Conservation (phyloP, 2,797 vertebrate genomes). For the Philypnodon macrostomus region DNA sequence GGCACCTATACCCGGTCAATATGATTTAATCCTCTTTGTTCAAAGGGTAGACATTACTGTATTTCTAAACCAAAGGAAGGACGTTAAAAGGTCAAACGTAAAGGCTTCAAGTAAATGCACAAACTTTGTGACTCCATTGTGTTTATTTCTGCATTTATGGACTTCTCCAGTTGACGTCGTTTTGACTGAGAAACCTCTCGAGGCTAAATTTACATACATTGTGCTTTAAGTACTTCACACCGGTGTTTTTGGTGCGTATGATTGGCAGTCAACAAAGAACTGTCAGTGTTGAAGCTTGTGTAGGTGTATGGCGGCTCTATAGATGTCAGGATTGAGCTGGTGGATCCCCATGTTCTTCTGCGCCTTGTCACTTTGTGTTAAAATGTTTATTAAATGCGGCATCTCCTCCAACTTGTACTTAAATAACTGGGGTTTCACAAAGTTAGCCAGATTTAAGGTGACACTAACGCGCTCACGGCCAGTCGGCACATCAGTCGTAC, state of each 20-base stretch:
- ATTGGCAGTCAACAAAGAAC: conserved; percentile 38
- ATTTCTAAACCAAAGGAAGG: too few relatives aligned
- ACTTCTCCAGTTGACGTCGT: conserved; percentile 2
- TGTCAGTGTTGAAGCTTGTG: conserved; percentile 45
- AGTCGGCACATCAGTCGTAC: conserved; percentile 26
- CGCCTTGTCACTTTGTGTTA: conserved; percentile 61
- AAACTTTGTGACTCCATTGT: too few relatives aligned
- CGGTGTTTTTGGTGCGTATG: conserved; percentile 31
- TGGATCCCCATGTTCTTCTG: conserved; percentile 11
- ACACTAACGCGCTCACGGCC: conserved; percentile 48
- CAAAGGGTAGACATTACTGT: too few relatives aligned
- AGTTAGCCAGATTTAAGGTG: conserved; percentile 50
- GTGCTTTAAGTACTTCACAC: conserved; percentile 11
- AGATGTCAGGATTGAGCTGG: conserved; percentile 45
- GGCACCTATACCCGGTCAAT: too few relatives aligned
- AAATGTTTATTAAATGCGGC: conserved; percentile 49
- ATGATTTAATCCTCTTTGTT: too few relatives aligned
- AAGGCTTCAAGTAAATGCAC: too few relatives aligned
- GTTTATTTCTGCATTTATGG: too few relatives aligned
- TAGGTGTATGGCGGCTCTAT: conserved; percentile 44
- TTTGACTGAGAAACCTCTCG: conserved; percentile 1
- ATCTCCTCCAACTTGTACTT: conserved; percentile 45
- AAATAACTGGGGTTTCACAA: conserved; percentile 47
- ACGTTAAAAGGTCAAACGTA: too few relatives aligned
- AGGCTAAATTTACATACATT: background rate